Evolutionary conservation across 2,888 invertebrate genomes (phyloP), one percentile per base, ranked within the genome.

Genomic region (Slavum lentiscoides): DNA sequence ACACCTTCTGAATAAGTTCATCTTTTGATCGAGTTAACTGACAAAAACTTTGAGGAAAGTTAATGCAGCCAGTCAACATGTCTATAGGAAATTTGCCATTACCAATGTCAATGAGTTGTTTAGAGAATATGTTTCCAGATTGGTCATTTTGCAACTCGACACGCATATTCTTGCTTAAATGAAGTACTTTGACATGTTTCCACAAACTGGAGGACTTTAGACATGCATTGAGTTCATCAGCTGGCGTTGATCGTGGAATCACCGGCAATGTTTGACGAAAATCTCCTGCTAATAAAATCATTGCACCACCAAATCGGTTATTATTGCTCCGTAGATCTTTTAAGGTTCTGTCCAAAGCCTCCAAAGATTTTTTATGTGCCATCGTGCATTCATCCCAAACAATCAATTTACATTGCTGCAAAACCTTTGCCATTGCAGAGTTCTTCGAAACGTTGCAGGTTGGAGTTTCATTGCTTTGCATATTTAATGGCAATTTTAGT

Each of bases 331-430:
- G 30, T 30, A 30, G 30, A 30, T 30, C 30, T 30, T 81, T 61
- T 30, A 83, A 74, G n/a, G 83, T 83, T 19, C 83, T 30, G 69
- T 84, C 82, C 6, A 85, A 72, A 23, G 85, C 84, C 68, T 85
- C 84, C 21, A 85, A 77, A 43, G 80, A 74, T 80, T 66, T 73
- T 74, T 84, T 82, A 74, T 84, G 84, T 19, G 83, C 72, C 84
- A 85, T 84, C 11, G 84, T 83, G 66, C 83, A 83, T 74, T 85
- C 84, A 82, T 85, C 84, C 85, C 84, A 85, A 17, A 85, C 82
- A 74, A 83, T 80, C 62, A 75, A 62, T 59, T 43, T 43, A 64
- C 75, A 70, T 30, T 83, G 39, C 72, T 82, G 73, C 43, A 84
- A 69, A n/a, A 83, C 30, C 30, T 30, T 30, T 30, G 30, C 30